Conservation (phyloP, 1,140 invertebrate species). For the Drosophila parabipectinata region DNA sequence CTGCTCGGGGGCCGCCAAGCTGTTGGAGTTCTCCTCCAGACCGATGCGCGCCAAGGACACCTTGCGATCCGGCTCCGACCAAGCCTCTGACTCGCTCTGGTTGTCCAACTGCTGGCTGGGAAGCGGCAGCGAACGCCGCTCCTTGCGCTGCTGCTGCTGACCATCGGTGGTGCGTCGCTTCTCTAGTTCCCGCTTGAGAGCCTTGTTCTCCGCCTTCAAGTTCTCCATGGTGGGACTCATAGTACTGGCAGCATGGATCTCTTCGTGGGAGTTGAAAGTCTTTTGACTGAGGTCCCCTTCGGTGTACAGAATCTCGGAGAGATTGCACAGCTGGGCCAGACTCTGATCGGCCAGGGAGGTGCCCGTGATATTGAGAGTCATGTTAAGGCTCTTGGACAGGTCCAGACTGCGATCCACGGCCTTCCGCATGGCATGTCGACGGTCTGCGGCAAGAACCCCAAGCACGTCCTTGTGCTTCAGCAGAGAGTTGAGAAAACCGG, state of each 20-base stretch:
- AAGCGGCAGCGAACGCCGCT: conserved; percentile 59
- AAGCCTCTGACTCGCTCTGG: conserved; percentile 91
- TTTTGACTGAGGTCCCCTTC: conserved; percentile 55
- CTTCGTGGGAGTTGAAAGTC: conserved; percentile 76
- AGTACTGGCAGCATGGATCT: conserved; percentile 65
- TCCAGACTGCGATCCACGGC: conserved; percentile 86
- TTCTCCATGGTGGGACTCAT: conserved; percentile 78
- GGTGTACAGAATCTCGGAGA: conserved; percentile 83
- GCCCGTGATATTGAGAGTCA: conserved; percentile 78
- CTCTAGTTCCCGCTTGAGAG: conserved; percentile 84
- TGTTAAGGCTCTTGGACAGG: conserved; percentile 85
- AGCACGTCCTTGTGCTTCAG: conserved; percentile 87
- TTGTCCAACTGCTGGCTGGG: conserved; percentile 82
- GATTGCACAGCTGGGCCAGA: conserved; percentile 84
- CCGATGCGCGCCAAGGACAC: conserved; percentile 92
- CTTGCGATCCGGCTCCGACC: conserved; percentile 92
- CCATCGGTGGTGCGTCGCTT: conserved; percentile 51
- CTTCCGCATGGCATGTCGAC: conserved; percentile 85
- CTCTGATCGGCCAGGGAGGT: conserved; percentile 76
- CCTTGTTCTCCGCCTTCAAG: conserved; percentile 84
- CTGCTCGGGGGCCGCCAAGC: conserved; percentile 31
- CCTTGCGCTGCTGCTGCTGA: conserved; percentile 52
- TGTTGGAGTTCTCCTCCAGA: conserved; percentile 83
- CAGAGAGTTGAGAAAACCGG: conserved; percentile 89
- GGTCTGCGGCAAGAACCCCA: conserved; percentile 84